Base-by-base conservation (phyloP, 2,888 invertebrate genomes). In the Diploptera punctata region DNA sequence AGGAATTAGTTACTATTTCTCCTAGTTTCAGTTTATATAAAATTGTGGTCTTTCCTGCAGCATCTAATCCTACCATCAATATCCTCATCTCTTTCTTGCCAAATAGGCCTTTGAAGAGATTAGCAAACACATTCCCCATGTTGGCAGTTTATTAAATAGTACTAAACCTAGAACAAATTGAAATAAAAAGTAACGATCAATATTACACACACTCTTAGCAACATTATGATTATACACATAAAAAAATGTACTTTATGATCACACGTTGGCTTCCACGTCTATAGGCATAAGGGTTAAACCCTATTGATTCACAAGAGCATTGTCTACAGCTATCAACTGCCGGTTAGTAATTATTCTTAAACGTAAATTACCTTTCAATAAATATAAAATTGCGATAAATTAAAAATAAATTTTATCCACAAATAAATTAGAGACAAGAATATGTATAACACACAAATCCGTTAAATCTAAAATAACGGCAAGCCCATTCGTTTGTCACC, bases 31-130 rank as follows among this genome's bases (percentile, higher is more conserved):
- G 92, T 93, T 99, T 99, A 91, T 98, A 98, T 87, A 99, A 90
- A 88, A 99, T 99, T 87, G 98, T 99, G 83, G 99, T 99, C 93
- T 99, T 99, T 90, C 99, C 99, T 88, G 99, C 99, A 82, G 98
- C 98, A 90, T 99, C 98, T 84, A 98, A 90, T 84, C 97, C 97
- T 80, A 98, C 97, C 98, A 99, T 99, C 87, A 99, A 89, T 91
- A 99, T 98, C 90, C 99, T 94, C 99, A 99, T 99, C 90, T 99
- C 98, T 85, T 98, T 99, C 88, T 99, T 99, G 88, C 99, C 99
- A 87, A 99, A 99, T 80, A 99, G 94, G 89, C 98, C 95, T 91
- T 97, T 97, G 88, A 99, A 99, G 86, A 99, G 89, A 87, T 93
- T 95, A 82, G 95, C 93, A 87, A 99, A 97, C 87, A 96, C 91